Percentiles rank a stretch among this genome's conserved stretches.
These are phyloP conservation scores for Amblyopsis hoosieri DNA, from an alignment of 2,797 vertebrate species.

Conservation along the genomic window DNA sequence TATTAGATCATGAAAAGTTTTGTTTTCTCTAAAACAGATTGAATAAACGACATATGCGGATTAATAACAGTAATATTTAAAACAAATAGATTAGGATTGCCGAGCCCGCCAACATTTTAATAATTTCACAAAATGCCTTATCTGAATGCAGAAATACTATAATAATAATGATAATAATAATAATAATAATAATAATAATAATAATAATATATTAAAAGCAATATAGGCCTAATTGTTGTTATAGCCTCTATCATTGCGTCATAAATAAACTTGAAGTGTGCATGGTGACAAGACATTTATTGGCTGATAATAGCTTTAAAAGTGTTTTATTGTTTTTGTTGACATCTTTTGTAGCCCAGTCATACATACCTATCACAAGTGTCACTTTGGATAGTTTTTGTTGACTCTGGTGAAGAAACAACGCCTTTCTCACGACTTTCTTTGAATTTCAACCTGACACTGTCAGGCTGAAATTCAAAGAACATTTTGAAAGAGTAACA, in stretches of 20 bases:
- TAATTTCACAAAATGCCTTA: too few relatives aligned
- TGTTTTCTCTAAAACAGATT: too few relatives aligned
- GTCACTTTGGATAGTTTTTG: conserved; percentile 30
- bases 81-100: too few relatives aligned
- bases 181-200: too few relatives aligned
- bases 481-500: conserved; percentile 27
- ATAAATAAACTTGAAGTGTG: conserved; percentile 63
- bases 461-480: conserved; percentile 40
- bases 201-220: too few relatives aligned
- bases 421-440: conserved; percentile 36
- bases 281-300: conserved; percentile 43
- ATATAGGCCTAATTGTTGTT: neutral
- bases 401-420: conserved; percentile 40
- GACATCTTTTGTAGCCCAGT: conserved; percentile 18
- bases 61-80: too few relatives aligned
- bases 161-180: too few relatives aligned
- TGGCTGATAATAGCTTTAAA: conserved; percentile 41
- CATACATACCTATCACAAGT: conserved; percentile 51
- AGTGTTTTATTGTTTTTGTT: conserved; percentile 55
- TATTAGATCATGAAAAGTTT: too few relatives aligned
- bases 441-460: conserved; percentile 39
- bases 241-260: conserved; percentile 1
- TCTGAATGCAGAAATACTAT: too few relatives aligned
- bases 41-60: too few relatives aligned
- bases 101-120: too few relatives aligned